A percentile compares a stretch with the other conserved stretches of the same genome.
Conservation (phyloP, 2,888 invertebrate species). For the Ichneumoninae sp. region DNA sequence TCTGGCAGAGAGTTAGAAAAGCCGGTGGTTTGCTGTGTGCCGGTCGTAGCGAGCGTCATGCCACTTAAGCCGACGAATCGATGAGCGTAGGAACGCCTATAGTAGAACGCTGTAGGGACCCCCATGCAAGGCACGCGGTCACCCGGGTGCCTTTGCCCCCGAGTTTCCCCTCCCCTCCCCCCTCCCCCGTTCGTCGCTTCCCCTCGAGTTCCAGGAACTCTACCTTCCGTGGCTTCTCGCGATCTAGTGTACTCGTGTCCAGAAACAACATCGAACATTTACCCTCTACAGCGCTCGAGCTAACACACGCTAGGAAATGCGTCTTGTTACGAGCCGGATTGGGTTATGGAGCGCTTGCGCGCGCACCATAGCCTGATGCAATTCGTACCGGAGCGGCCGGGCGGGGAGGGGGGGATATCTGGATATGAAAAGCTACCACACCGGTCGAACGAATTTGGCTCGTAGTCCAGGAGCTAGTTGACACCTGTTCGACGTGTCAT, state of each 20-base stretch:
- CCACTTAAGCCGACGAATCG: slow-evolving; percentile 65
- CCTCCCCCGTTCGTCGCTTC: slow-evolving; percentile 16
- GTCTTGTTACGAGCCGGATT: neutral
- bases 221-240: slow-evolving; percentile 56
- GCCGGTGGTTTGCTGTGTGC: slow-evolving; percentile 46
- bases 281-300: neutral
- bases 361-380: neutral
- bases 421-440: slow-evolving; percentile 14
- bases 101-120: slow-evolving; percentile 44
- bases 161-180: slow-evolving; percentile 33
- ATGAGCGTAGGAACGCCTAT: slow-evolving; percentile 65
- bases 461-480: slow-evolving; percentile 26
- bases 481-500: slow-evolving; percentile 52
- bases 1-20: slow-evolving; percentile 42
- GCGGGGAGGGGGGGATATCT: neutral
- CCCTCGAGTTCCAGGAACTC: slow-evolving; percentile 63
- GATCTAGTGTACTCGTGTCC: slow-evolving; percentile 23
- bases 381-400: neutral
- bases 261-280: slow-evolving; percentile 9
- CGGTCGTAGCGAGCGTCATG: slow-evolving; percentile 54
- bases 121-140: slow-evolving; percentile 67
- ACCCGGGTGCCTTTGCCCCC: slow-evolving; percentile 64
- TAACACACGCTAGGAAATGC: slow-evolving; percentile 3
- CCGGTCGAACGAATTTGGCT: slow-evolving; percentile 56
- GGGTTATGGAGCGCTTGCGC: slow-evolving; percentile 1